Evolutionary conservation across 2,797 vertebrate species (phyloP), one percentile per base, ranked within the genome.

Genomic region (Clamator glandarius): DNA sequence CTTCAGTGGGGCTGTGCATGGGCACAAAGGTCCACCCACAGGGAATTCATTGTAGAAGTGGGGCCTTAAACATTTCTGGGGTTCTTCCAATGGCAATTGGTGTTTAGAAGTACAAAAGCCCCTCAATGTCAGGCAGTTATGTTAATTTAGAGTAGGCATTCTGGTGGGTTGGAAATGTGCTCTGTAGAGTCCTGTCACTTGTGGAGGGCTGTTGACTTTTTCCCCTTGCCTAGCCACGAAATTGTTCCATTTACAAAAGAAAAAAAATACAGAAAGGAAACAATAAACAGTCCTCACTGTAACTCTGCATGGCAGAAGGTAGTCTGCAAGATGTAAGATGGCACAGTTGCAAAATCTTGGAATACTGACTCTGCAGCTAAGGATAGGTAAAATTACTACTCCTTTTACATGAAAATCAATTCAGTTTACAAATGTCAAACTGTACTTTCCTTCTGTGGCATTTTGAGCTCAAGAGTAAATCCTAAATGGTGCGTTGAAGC

Each of bases 351-450:
- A 89, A 64, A 70, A 50, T 68, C 33, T 12, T 77, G 81, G 33
- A 68, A 66, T 50, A 78, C 41, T 83, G 72, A 36, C 35, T 92
- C 84, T 81, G 64, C n/a, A 16, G 31, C 66, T 84, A 82, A 84
- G 35, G 51, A 57, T 4, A 17, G 66, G 42, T 80, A 69, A 91
- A 91, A 86, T 46, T 72, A 21, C 55, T 75, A 12, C 52, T 90
- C 44, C 72, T 94, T 85, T 79, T 35, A 75, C 23, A 2, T n/a
- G 25, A 89, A 95, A 91, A 95, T 92, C 62, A 72, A 86, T 89
- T 64, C 51, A 16, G 35, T 55, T 95, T 72, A 54, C 55, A 87
- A 93, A 93, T 78, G 66, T 87, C 79, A 87, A 73, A 39, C 67
- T 86, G 28, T 31, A 23, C 78, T 87, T 93, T 87, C 52, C 17